These are phyloP conservation scores for Blennius ocellaris DNA, from an alignment of 2,113 vertebrate genomes.

Conservation along the genomic window DNA sequence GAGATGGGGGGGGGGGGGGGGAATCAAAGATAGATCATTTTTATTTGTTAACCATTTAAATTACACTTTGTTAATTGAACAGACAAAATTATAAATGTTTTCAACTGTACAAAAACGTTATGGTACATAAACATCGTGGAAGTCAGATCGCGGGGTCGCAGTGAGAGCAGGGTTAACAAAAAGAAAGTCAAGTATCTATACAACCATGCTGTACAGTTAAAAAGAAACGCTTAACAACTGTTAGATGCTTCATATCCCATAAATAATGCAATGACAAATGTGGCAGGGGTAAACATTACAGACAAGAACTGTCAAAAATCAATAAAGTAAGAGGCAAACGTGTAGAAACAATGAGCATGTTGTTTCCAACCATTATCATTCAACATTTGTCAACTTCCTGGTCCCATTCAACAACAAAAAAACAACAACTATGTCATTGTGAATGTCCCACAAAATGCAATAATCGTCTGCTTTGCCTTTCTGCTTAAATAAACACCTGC, in stretches of 20 bases:
- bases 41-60: slow-evolving; percentile 42
- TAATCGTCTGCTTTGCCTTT: neutral
- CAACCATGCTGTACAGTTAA: slow-evolving; percentile 13
- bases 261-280: slow-evolving; percentile 46
- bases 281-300: slow-evolving; percentile 15
- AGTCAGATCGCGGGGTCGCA: neutral
- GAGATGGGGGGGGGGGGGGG: too few relatives aligned
- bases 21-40: slow-evolving; percentile 5
- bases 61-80: slow-evolving; percentile 35
- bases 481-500: neutral
- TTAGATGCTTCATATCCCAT: slow-evolving; percentile 33
- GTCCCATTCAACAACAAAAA: slow-evolving; percentile 37
- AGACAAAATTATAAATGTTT: slow-evolving; percentile 28
- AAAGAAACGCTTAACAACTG: slow-evolving; percentile 30
- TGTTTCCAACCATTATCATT: neutral
- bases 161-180: neutral
- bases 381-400: slow-evolving; percentile 16
- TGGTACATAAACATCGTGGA: slow-evolving; percentile 27
- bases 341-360: neutral
- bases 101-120: slow-evolving; percentile 43
- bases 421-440: neutral
- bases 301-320: slow-evolving; percentile 17
- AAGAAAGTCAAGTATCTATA: slow-evolving; percentile 17
- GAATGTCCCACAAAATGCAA: neutral
- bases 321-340: neutral